Conservation (phyloP, 1,140 invertebrate species). For the Caenorhabditis latens region DNA sequence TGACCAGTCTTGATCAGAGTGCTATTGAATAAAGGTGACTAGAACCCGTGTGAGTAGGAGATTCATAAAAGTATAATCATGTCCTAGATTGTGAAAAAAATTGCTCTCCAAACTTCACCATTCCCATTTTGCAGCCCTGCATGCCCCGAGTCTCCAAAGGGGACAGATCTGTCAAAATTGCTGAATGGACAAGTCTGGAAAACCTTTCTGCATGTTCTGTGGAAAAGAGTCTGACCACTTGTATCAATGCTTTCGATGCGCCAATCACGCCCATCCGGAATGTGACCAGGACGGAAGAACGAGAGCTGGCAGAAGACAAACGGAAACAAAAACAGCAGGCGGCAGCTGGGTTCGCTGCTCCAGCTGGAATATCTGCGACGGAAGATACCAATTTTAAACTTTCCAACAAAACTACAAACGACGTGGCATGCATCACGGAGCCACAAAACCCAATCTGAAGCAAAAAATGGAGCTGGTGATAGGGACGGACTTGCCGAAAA, state of each 20-base stretch:
- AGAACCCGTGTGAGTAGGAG: no score
- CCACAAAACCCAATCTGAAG: conserved; percentile 12
- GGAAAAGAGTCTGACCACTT: conserved; percentile 28
- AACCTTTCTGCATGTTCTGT: conserved; percentile 53
- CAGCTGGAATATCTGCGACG: neutral
- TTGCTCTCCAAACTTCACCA: no score
- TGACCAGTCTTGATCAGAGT: no score
- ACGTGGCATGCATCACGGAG: neutral
- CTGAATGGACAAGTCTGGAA: conserved; percentile 27
- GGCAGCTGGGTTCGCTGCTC: neutral
- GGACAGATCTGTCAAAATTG: conserved; percentile 54
- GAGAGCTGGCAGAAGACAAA: conserved; percentile 29
- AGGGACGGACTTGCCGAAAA: conserved; percentile 26
- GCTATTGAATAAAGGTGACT: no score
- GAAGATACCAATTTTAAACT: neutral
- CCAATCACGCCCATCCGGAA: conserved; percentile 46
- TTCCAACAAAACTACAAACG: neutral
- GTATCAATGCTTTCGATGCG: conserved; percentile 43
- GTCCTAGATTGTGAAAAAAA: no score
- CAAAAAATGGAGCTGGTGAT: conserved; percentile 37
- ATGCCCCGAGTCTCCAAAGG: conserved; percentile 52
- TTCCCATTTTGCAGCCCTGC: conserved; percentile 29
- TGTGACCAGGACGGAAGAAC: conserved; percentile 50
- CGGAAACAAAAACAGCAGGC: neutral
- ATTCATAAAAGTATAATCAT: no score